phyloP scores from a whole-genome alignment of 2,797 vertebrate species.

The Cyprinella venusta region DNA sequence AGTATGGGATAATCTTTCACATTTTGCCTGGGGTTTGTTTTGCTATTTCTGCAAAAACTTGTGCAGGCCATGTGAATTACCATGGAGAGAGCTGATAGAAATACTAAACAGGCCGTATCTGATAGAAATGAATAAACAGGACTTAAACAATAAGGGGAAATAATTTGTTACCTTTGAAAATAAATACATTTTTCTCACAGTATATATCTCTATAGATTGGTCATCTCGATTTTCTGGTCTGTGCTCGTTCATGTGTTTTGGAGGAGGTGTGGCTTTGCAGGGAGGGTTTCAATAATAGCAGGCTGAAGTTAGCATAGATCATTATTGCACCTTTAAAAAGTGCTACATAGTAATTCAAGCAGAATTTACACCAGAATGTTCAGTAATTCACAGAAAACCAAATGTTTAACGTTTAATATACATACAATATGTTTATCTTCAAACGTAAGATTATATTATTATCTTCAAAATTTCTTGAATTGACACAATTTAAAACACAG shows the following conservation, averaged over 20 bases:
- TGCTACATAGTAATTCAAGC: too few relatives aligned
- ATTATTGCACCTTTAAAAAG: too few relatives aligned
- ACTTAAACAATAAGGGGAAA: slow-evolving; percentile 73
- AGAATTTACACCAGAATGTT: too few relatives aligned
- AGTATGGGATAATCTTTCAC: slow-evolving; percentile 83
- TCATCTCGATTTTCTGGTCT: too few relatives aligned
- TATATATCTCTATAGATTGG: slow-evolving; percentile 57
- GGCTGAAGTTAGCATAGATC: too few relatives aligned
- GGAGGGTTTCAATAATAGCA: too few relatives aligned
- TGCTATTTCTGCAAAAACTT: slow-evolving; percentile 85
- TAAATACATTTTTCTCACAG: slow-evolving; percentile 59
- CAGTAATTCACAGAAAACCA: too few relatives aligned
- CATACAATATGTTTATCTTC: neutral
- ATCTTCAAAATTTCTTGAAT: neutral
- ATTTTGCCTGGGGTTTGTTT: slow-evolving; percentile 85
- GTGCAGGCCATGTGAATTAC: slow-evolving; percentile 82
- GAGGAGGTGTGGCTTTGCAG: too few relatives aligned
- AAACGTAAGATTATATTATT: neutral
- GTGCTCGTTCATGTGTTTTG: too few relatives aligned
- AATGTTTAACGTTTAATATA: too few relatives aligned
- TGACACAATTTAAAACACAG: neutral
- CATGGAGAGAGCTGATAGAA: slow-evolving; percentile 70
- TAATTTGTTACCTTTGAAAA: slow-evolving; percentile 74
- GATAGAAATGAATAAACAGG: slow-evolving; percentile 77
- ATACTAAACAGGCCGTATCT: slow-evolving; percentile 74